phyloP scores from a whole-genome alignment of 1,140 invertebrate species.

The Zaprionus taronus region DNA sequence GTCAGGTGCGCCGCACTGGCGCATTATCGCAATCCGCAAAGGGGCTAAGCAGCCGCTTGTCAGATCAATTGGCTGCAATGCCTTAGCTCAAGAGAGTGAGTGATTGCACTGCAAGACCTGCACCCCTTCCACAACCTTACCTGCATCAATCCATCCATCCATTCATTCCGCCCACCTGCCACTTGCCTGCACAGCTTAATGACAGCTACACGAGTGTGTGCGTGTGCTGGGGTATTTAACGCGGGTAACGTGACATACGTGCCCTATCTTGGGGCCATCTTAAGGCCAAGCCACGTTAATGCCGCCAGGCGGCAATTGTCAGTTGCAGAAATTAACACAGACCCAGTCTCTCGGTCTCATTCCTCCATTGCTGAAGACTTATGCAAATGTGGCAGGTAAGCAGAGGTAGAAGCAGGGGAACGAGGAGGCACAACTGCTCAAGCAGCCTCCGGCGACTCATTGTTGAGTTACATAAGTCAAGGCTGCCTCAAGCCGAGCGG shows the following conservation, averaged over 20 bases:
- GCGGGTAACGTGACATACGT: conserved; percentile 54
- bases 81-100: conserved; percentile 4
- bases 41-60: conserved; percentile 49
- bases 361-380: conserved; percentile 49
- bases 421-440: not conserved
- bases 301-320: conserved; percentile 58
- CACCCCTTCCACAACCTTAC: not conserved
- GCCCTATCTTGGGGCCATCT: conserved; percentile 59
- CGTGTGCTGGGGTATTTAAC: not conserved
- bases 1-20: conserved; percentile 44
- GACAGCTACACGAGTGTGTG: conserved; percentile 46
- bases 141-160: not conserved
- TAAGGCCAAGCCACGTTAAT: conserved; percentile 5
- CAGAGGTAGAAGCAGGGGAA: not conserved
- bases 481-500: conserved; percentile 28
- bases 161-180: conserved; percentile 4
- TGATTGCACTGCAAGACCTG: conserved; percentile 2
- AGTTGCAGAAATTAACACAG: conserved; percentile 65
- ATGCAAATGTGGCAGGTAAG: conserved; percentile 48
- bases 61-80: conserved; percentile 71
- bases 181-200: conserved; percentile 50
- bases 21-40: conserved; percentile 31
- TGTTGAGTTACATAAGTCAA: conserved; percentile 44
- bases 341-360: conserved; percentile 59
- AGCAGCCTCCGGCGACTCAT: conserved; percentile 18